These are phyloP conservation scores for Trichogramma pretiosum DNA, from an alignment of 1,140 invertebrate species.

Conservation along the genomic window DNA sequence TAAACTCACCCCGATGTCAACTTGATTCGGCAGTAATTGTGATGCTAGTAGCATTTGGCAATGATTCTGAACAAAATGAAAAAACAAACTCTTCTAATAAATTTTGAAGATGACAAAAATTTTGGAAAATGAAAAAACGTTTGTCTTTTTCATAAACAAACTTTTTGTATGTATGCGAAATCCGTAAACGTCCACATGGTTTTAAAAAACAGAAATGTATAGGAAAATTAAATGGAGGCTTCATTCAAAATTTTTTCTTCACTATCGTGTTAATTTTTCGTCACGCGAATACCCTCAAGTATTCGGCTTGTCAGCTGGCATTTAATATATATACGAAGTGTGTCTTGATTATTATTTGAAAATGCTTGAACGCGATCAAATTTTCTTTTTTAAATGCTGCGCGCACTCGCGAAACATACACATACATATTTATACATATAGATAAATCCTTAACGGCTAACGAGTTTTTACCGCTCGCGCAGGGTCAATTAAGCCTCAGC, in stretches of 20 bases:
- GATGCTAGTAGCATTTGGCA: constrained; percentile 19
- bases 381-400: constrained; percentile 2
- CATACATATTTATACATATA: too few relatives aligned
- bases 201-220: constrained; percentile 8
- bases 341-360: too few relatives aligned
- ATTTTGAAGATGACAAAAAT: constrained; percentile 6
- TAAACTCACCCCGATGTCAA: constrained; percentile 18
- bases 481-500: constrained; percentile 37
- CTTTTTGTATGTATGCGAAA: constrained; percentile 11
- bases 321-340: too few relatives aligned
- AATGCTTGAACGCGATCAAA: too few relatives aligned
- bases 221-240: constrained; percentile 10
- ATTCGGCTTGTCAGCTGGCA: too few relatives aligned
- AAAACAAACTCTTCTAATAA: constrained; percentile 16
- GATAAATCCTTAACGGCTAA: too few relatives aligned
- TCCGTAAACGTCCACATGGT: constrained; percentile 17
- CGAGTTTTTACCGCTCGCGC: constrained; percentile 37
- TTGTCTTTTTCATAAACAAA: constrained; percentile 12
- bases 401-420: constrained; percentile 34
- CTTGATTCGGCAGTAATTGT: constrained; percentile 21
- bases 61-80: constrained; percentile 19
- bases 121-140: too few relatives aligned
- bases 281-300: too few relatives aligned
- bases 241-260: too few relatives aligned
- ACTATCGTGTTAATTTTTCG: constrained; percentile 11